These are phyloP conservation scores for Paratrypauchen microcephalus DNA, from an alignment of 2,797 vertebrate genomes.

Conservation along the genomic window DNA sequence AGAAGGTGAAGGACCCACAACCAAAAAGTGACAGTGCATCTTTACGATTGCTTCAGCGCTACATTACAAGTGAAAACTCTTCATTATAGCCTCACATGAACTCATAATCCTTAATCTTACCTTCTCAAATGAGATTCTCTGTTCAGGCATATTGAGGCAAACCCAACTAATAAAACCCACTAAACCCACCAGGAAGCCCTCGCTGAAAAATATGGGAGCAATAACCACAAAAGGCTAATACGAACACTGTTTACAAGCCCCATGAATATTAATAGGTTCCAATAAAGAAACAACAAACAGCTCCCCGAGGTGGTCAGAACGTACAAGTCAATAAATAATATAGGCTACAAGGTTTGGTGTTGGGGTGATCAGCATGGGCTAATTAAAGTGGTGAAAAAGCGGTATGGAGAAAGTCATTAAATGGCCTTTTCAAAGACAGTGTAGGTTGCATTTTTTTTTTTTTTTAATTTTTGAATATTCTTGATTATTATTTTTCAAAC, in stretches of 20 bases:
- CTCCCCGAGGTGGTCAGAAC: constrained; percentile 11
- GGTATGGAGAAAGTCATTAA: not conserved
- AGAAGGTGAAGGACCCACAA: too few species aligned
- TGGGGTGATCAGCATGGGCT: not conserved
- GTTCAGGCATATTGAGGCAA: constrained; percentile 18
- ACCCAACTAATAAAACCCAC: not conserved
- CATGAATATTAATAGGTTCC: constrained; percentile 26
- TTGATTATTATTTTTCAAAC: too few species aligned
- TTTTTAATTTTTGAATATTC: too few species aligned
- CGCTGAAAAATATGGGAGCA: constrained; percentile 4
- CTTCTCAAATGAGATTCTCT: constrained; percentile 31
- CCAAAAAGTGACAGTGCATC: too few species aligned
- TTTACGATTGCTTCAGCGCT: too few species aligned
- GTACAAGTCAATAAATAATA: constrained; percentile 9
- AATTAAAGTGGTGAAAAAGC: not conserved
- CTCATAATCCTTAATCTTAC: constrained; percentile 9
- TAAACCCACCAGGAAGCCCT: not conserved
- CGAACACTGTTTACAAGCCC: constrained; percentile 9
- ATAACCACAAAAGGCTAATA: not conserved
- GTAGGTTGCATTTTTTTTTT: too few species aligned
- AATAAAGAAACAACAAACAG: constrained; percentile 15
- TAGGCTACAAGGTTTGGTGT: not conserved
- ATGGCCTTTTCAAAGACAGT: not conserved
- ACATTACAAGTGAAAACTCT: constrained; percentile 2
- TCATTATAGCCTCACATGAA: constrained; percentile 10